Base-by-base conservation (phyloP, 1,140 invertebrate species). In the Forficula auricularia region DNA sequence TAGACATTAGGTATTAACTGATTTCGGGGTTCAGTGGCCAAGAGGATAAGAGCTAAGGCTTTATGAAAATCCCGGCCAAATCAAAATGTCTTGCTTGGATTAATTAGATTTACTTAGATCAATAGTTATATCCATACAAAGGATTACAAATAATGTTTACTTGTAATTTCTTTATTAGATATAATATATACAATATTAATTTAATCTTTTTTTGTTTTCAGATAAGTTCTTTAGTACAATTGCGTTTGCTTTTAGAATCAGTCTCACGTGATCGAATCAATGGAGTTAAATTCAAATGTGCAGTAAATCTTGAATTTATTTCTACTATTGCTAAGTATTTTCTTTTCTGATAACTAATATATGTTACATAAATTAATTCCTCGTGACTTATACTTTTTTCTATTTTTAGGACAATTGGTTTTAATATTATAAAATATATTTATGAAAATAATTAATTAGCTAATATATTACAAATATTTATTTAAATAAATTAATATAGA, bases 391-490 rank as follows among this genome's bases (percentile, higher is more conserved):
- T 41, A 8, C 4, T 22, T 35, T 27, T 45, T 40, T 46, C 50
- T 19, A 30, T 47, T 51, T 52, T 42, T 43, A 54, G 52, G 50
- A 79, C 73, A 42, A 69, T 85, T 19, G 72, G 72, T 2, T 80
- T 81, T 56, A 75, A 77, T 59, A 66, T 83, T 22, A 67, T 70
- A 39, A 77, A 80, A 50, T 83, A 82, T 62, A 63, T 83, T n/a
- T 73, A 70, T 54, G 74, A 80, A 64, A 76, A 75, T 49, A 75
- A 70, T 50, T 69, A 58, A 59, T 38, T 8, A 27, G 22, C 22
- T 10, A 6, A 6, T 10, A 27, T 27, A 27, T 27, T 27, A 6
- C 22, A 27, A 27, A 27, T n/a, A 27, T 4, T 27, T 4, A 27
- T 27, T 27, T 27, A 10, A 27, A 27, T 6, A 6, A 10, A 27